A percentile compares a stretch with the other conserved stretches of the same genome.
These are phyloP conservation scores for Poeciliopsis turrubarensis DNA, from an alignment of 2,113 vertebrate species.

Conservation along the genomic window DNA sequence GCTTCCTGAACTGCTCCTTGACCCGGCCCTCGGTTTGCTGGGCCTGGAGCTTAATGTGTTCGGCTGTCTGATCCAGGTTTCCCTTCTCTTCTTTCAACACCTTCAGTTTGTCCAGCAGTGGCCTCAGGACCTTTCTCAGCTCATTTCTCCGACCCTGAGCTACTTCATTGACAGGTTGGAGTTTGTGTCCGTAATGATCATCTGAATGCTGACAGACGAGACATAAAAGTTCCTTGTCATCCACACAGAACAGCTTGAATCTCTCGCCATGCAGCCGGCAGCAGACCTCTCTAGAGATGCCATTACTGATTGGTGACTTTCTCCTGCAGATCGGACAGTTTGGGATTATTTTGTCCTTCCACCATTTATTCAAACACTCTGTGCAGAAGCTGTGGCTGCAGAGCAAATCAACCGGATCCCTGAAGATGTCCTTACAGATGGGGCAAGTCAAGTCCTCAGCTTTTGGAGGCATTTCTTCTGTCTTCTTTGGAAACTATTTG, in stretches of 20 bases:
- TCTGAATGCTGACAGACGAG: not conserved
- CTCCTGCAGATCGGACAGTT: too few relatives aligned
- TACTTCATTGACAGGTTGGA: slow-evolving; percentile 10
- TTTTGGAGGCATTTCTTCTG: too few relatives aligned
- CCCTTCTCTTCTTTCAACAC: not conserved
- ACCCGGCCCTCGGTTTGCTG: not conserved
- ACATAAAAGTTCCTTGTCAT: slow-evolving; percentile 10
- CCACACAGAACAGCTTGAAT: slow-evolving; percentile 13
- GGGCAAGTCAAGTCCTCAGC: too few relatives aligned
- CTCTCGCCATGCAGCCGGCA: slow-evolving; percentile 15
- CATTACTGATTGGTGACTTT: too few relatives aligned
- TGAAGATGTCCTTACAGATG: too few relatives aligned
- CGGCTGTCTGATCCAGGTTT: not conserved
- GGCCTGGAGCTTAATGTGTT: not conserved
- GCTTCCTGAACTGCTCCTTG: slow-evolving; percentile 12
- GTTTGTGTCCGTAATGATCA: not conserved
- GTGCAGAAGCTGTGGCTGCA: too few relatives aligned
- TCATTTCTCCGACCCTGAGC: not conserved
- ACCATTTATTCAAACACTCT: too few relatives aligned
- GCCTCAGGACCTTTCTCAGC: not conserved
- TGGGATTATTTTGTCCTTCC: too few relatives aligned
- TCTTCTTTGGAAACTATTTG: too few relatives aligned
- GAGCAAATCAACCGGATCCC: too few relatives aligned
- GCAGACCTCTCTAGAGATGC: not conserved
- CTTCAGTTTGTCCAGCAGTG: not conserved